A percentile compares a stretch with the other conserved stretches of the same genome.
These are phyloP conservation scores for Heterotis niloticus DNA, from an alignment of 2,113 vertebrate species.

Conservation along the genomic window DNA sequence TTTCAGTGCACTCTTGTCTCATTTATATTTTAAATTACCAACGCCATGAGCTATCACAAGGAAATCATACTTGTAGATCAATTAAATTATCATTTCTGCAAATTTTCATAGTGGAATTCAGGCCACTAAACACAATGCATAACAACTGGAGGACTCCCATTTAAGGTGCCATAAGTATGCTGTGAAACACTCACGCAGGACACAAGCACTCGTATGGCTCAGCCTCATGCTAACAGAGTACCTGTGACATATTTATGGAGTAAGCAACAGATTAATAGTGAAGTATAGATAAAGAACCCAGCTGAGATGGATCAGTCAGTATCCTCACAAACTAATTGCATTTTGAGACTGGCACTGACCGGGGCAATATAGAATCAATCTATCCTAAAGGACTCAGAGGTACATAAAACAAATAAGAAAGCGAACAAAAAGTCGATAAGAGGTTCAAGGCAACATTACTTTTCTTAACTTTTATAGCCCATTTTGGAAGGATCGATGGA, in stretches of 20 bases:
- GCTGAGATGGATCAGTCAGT: no score
- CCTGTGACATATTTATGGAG: no score
- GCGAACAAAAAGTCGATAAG: not conserved
- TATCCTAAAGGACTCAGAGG: not conserved
- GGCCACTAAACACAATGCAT: not conserved
- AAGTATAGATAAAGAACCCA: no score
- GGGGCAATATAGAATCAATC: not conserved
- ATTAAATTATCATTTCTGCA: slow-evolving; percentile 29
- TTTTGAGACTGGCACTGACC: not conserved
- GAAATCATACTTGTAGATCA: slow-evolving; percentile 36
- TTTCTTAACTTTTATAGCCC: not conserved
- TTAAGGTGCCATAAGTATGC: no score
- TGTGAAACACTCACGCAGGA: no score
- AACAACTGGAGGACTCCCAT: not conserved
- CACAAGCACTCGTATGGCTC: no score
- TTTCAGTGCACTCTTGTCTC: slow-evolving; percentile 28
- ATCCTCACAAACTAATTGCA: not conserved
- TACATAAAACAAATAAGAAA: not conserved
- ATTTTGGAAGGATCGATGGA: not conserved
- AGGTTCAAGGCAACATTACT: not conserved
- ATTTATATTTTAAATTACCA: slow-evolving; percentile 47
- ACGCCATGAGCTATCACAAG: slow-evolving; percentile 35
- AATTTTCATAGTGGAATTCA: not conserved
- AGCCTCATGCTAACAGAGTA: no score
- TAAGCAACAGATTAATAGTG: no score